phyloP scores from a whole-genome alignment of 2,797 vertebrate genomes.

The Orestias chungarensis region DNA sequence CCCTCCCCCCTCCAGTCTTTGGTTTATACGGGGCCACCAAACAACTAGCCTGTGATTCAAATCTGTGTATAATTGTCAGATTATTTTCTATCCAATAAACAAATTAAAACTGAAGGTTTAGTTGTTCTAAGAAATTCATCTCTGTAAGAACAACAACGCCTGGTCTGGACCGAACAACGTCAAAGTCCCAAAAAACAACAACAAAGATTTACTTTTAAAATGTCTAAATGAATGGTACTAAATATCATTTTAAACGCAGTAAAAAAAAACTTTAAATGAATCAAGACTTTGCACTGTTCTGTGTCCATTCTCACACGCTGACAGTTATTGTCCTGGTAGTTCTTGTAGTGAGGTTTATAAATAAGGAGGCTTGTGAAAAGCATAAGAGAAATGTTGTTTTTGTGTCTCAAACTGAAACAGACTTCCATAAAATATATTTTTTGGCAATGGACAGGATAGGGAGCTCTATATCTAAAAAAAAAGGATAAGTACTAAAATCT shows the following conservation, averaged over 20 bases:
- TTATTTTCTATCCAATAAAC: background rate
- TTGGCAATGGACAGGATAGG: background rate
- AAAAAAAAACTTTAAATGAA: background rate
- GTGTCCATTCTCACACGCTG: background rate
- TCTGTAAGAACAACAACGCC: background rate
- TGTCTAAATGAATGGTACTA: background rate
- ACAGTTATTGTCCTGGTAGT: background rate
- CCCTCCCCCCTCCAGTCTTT: background rate
- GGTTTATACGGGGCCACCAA: background rate
- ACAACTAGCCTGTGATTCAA: background rate
- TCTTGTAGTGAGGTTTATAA: background rate
- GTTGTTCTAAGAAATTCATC: background rate
- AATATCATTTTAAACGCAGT: background rate
- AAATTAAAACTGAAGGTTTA: background rate
- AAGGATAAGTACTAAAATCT: conserved; percentile 10
- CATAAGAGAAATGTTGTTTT: background rate
- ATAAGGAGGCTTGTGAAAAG: background rate
- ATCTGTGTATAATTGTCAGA: too few relatives aligned
- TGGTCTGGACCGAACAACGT: background rate
- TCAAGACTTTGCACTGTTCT: background rate
- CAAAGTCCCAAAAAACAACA: background rate
- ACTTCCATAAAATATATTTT: background rate
- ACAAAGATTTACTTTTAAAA: background rate
- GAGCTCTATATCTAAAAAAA: background rate
- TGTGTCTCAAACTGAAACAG: background rate